phyloP scores from a whole-genome alignment of 2,797 vertebrate genomes.

The Protonibea diacanthus region DNA sequence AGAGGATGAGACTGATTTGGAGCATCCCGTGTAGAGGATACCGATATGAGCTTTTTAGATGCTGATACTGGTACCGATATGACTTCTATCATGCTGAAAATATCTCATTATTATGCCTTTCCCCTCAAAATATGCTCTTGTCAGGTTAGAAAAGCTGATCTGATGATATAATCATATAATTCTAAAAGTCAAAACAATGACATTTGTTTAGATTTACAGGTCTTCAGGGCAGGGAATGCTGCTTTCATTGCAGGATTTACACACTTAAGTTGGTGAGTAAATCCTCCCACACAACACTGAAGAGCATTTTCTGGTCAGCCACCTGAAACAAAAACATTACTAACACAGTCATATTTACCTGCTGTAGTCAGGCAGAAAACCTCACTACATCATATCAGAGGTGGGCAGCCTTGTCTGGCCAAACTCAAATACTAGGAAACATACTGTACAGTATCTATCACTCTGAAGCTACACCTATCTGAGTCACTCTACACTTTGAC shows the following conservation, averaged over 20 bases:
- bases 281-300: constrained; percentile 49
- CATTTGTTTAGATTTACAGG: constrained; percentile 30
- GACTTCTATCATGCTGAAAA: constrained; percentile 20
- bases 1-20: constrained; percentile 72
- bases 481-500: constrained; percentile 67
- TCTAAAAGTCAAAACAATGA: constrained; percentile 25
- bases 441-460: constrained; percentile 16
- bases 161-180: background rate
- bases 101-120: constrained; percentile 1
- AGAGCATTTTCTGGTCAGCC: constrained; percentile 46
- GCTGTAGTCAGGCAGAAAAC: constrained; percentile 33
- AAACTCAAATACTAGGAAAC: constrained; percentile 29
- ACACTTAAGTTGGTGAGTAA: constrained; percentile 37
- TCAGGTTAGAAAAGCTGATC: background rate
- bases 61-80: constrained; percentile 11
- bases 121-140: background rate
- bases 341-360: constrained; percentile 28
- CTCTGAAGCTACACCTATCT: constrained; percentile 40
- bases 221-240: constrained; percentile 11
- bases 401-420: constrained; percentile 37
- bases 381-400: constrained; percentile 27
- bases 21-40: constrained; percentile 58
- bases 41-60: constrained; percentile 37
- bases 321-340: constrained; percentile 44
- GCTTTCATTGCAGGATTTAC: constrained; percentile 31